Evolutionary conservation across 2,888 invertebrate species (phyloP).

Genomic region (Cheiracanthium punctorium): DNA sequence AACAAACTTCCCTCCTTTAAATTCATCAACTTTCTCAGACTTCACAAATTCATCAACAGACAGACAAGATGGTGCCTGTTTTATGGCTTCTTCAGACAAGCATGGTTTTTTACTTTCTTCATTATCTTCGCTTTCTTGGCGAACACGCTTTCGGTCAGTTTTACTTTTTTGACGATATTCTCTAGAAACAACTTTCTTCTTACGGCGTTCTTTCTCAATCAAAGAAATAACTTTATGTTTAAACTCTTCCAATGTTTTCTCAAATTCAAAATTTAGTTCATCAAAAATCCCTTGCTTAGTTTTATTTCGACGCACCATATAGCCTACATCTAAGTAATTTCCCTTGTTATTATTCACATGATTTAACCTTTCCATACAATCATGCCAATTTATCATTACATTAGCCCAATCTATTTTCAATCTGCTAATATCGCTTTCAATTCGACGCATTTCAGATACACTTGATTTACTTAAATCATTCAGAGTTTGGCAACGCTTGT

Average conservation of each 20-base stretch:
- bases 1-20: constrained; percentile 59
- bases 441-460: constrained; percentile 57
- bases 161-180: constrained; percentile 55
- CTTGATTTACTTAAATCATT: constrained; percentile 63
- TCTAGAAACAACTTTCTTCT: constrained; percentile 50
- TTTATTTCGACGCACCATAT: constrained; percentile 65
- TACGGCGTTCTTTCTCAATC: constrained; percentile 46
- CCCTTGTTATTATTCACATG: constrained; percentile 80
- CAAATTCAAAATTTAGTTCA: constrained; percentile 64
- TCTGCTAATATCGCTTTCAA: constrained; percentile 52
- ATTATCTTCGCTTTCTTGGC: constrained; percentile 54
- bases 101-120: constrained; percentile 63
- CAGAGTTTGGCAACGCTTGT: constrained; percentile 45
- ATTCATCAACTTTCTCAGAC: constrained; percentile 63
- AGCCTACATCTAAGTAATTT: constrained; percentile 67
- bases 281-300: constrained; percentile 68
- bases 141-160: constrained; percentile 44
- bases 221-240: constrained; percentile 48
- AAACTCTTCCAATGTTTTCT: constrained; percentile 64
- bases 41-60: constrained; percentile 64
- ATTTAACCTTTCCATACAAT: constrained; percentile 89
- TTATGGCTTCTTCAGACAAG: constrained; percentile 58
- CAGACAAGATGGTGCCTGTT: constrained; percentile 14
- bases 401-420: constrained; percentile 48
- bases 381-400: constrained; percentile 78